Evolutionary conservation across 2,888 invertebrate species (phyloP).

Genomic region (Hypolimnas misippus): DNA sequence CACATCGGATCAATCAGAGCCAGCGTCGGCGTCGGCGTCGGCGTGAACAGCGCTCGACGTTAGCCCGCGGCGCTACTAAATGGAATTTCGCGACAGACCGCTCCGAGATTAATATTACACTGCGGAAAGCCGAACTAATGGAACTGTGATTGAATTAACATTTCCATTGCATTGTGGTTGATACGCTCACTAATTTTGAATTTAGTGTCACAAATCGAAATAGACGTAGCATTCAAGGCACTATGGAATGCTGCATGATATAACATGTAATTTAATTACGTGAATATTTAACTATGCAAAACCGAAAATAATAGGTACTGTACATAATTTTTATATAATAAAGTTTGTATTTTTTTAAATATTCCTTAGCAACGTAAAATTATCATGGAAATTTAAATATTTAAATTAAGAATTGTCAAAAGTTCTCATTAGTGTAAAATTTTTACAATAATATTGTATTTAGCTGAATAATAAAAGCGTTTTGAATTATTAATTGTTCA

Average conservation of each 20-base stretch:
- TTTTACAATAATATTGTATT: conserved; percentile 3
- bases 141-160: conserved; percentile 64
- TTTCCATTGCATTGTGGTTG: conserved; percentile 46
- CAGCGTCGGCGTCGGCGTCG: conserved; percentile 51
- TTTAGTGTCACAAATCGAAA: conserved; percentile 14
- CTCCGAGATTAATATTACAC: conserved; percentile 64
- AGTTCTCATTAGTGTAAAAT: not conserved
- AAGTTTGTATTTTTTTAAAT: not conserved
- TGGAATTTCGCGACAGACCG: conserved; percentile 69
- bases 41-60: conserved; percentile 54
- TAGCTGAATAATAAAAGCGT: not conserved
- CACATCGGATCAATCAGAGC: conserved; percentile 60
- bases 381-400: not conserved
- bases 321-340: not conserved
- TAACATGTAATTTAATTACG: not conserved
- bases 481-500: not conserved
- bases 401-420: not conserved
- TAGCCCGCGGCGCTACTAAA: conserved; percentile 61
- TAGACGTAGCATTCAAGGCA: conserved; percentile 9
- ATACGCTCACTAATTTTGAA: conserved; percentile 22
- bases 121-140: conserved; percentile 59
- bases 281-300: conserved; percentile 1
- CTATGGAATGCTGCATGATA: not conserved
- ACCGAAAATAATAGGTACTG: not conserved
- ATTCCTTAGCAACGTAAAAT: not conserved